Conservation (phyloP, 2,888 invertebrate genomes). For the Rotaria magnacalcarata region DNA sequence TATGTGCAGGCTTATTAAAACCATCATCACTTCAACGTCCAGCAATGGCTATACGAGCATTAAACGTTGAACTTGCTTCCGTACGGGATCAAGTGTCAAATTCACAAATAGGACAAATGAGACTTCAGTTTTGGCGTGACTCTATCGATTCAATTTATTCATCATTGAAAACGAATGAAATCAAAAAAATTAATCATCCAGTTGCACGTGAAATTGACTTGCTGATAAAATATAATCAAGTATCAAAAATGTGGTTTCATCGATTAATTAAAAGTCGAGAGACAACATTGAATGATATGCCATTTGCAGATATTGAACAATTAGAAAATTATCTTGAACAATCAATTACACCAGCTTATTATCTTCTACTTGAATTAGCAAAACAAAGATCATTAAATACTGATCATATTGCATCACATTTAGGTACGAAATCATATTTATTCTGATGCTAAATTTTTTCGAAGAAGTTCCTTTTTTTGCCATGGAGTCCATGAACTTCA, state of each 20-base stretch:
- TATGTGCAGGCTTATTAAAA: constrained; percentile 18
- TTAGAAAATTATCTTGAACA: constrained; percentile 29
- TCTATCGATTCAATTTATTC: neutral
- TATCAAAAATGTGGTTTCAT: constrained; percentile 34
- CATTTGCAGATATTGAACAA: neutral
- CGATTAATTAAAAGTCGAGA: constrained; percentile 14
- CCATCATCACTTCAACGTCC: neutral
- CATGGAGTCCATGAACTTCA: too few species aligned
- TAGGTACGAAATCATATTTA: neutral
- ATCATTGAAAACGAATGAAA: neutral
- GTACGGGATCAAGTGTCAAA: constrained; percentile 20
- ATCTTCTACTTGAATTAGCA: constrained; percentile 18
- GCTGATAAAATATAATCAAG: neutral
- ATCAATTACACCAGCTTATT: constrained; percentile 25
- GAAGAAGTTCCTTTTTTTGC: too few species aligned
- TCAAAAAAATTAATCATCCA: neutral
- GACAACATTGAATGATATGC: constrained; percentile 33
- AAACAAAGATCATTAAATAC: constrained; percentile 18
- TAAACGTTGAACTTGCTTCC: constrained; percentile 5
- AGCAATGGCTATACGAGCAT: constrained; percentile 33
- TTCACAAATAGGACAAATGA: neutral
- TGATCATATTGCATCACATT: constrained; percentile 2
- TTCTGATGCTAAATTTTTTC: too few species aligned
- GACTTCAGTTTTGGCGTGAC: constrained; percentile 30
- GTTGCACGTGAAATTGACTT: constrained; percentile 26